Conservation (phyloP, 2,797 vertebrate species). For the Glossophaga mutica region DNA sequence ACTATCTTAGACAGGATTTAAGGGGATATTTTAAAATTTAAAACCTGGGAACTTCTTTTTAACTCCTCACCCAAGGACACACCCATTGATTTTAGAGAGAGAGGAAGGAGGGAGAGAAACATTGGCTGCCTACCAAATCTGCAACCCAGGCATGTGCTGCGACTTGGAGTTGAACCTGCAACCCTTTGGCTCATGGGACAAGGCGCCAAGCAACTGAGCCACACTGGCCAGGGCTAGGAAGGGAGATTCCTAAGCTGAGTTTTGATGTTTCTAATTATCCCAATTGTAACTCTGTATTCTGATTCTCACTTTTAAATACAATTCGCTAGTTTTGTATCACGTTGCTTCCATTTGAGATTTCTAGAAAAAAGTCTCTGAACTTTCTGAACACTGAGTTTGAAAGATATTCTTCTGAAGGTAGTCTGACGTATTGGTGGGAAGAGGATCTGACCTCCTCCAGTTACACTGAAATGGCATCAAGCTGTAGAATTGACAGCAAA, state of each 20-base stretch:
- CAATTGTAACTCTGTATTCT: background rate
- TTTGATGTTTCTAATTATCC: background rate
- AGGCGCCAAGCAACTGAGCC: background rate
- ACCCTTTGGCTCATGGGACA: background rate
- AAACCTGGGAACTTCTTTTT: background rate
- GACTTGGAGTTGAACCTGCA: background rate
- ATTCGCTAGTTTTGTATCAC: background rate
- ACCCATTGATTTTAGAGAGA: background rate
- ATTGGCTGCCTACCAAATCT: background rate
- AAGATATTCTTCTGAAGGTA: background rate
- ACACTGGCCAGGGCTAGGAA: background rate
- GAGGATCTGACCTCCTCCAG: background rate
- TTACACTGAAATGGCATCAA: background rate
- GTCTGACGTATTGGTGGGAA: background rate
- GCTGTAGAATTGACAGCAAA: background rate
- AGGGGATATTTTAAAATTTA: background rate
- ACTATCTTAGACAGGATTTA: background rate
- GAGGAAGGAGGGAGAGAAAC: background rate
- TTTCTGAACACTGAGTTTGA: background rate
- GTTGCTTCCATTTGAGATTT: background rate
- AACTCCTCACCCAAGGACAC: background rate
- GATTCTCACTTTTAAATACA: background rate
- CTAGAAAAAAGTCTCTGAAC: background rate
- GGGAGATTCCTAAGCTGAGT: background rate
- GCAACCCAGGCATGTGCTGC: background rate